Base-by-base conservation (phyloP, 2,113 vertebrate genomes). In the Lophotis ruficrista region DNA sequence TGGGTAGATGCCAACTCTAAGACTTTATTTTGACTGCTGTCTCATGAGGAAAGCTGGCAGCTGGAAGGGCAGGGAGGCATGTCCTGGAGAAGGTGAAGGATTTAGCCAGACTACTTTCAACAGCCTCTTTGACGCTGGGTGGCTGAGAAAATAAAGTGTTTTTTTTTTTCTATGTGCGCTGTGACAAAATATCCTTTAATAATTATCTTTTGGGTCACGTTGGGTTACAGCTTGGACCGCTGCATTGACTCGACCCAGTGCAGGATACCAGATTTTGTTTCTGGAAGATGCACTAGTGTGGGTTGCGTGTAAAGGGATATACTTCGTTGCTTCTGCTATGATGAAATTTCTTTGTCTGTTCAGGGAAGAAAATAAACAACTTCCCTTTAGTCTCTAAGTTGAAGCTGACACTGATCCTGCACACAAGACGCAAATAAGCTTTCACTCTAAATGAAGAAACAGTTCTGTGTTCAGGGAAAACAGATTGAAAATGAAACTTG, bases 1-100 rank as follows among this genome's bases (percentile, higher is more conserved):
- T 25, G 79, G 47, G 82, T 7, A 30, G 51, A 51, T 80, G 92
- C 94, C 88, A 93, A 9, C 21, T 78, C 68, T 27, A 80, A 83
- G 75, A 70, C 85, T 95, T 92, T 89, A 81, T 95, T 97, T 92
- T 96, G 91, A 87, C 70, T 95, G 72, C 87, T 53, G 93, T 50
- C 83, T 92, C 69, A 66, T 58, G 88, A 95, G 90, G 69, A 93
- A 84, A 96, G 64, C 88, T 95, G 88, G 93, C 94, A 93, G 94
- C 75, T 93, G 82, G 78, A 22, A 87, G 78, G 41, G 30, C 58
- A 72, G 66, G 72, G 60, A 92, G n/a, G 72, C 79, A 90, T 13
- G 64, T 86, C 90, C 76, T 64, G 76, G 73, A 83, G 77, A 89
- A 93, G 80, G 66, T 69, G 64, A 83, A 95, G 64, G 78, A 94